Percentiles rank a stretch among this genome's conserved stretches.
Evolutionary conservation across 1,140 invertebrate genomes (phyloP).

Genomic region (Oryzaephilus surinamensis): DNA sequence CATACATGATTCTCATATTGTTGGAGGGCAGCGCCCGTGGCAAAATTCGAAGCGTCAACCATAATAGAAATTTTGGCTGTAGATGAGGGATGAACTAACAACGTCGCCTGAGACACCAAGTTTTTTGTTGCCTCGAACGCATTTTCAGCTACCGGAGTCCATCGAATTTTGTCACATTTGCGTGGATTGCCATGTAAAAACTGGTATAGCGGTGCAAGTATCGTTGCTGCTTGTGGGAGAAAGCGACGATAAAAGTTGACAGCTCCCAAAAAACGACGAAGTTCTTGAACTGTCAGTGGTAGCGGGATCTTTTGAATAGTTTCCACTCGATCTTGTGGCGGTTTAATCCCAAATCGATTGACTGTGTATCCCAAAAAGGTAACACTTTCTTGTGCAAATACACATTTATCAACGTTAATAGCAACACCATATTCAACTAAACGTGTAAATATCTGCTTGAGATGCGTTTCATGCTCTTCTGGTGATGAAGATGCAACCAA

Average conservation of each 20-base stretch:
- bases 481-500: conserved; percentile 28
- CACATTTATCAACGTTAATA: conserved; percentile 29
- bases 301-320: conserved; percentile 16
- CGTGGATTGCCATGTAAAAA: conserved; percentile 7
- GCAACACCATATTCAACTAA: conserved; percentile 18
- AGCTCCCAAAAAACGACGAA: conserved; percentile 30
- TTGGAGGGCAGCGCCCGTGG: conserved; percentile 24
- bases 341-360: conserved; percentile 19
- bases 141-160: conserved; percentile 12
- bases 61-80: conserved; percentile 17
- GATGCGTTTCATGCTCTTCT: conserved; percentile 22
- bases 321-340: conserved; percentile 24
- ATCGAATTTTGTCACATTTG: conserved; percentile 21
- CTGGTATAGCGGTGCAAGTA: conserved; percentile 19
- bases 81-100: conserved; percentile 22
- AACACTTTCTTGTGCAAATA: conserved; percentile 17
- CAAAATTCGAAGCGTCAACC: conserved; percentile 23
- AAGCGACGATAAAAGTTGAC: conserved; percentile 31
- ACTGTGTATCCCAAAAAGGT: conserved; percentile 31
- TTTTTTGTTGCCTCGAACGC: conserved; percentile 33
- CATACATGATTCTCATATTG: conserved; percentile 15
- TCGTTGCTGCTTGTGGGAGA: conserved; percentile 21
- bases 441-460: conserved; percentile 21
- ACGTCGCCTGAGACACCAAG: conserved; percentile 19
- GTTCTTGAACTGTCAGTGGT: conserved; percentile 16